Base-by-base conservation (phyloP, 2,888 invertebrate genomes). In the Apotomis betuletana region DNA sequence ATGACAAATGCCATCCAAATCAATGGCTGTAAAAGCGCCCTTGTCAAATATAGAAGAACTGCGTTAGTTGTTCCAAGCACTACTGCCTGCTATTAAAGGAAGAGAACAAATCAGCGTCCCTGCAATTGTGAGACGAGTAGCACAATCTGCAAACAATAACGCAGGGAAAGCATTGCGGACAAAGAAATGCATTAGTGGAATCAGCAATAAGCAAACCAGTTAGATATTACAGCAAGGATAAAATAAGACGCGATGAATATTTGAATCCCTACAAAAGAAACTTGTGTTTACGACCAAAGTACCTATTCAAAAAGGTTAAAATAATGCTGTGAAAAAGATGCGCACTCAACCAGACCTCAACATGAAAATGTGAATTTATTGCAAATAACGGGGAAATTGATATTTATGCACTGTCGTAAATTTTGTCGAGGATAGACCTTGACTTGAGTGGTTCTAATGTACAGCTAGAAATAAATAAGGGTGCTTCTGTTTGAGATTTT, bases 301-400 rank as follows among this genome's bases (percentile, higher is more conserved):
- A 49, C 49, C 49, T 9, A 75, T 73, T 70, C 54, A 72, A 60
- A 57, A 75, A 76, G 62, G 69, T 77, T 77, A 77, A 78, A 75
- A 77, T 74, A 76, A 80, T 79, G 78, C 77, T 78, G 75, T 74
- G 75, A 76, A 73, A 77, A 78, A 57, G 65, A 76, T 77, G 78
- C 79, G 77, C 77, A 72, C 75, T 75, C 77, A 77, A 75, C 71
- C 74, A 74, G 74, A 75, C 75, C 79, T 77, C 79, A 80, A 82
- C 80, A 82, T 82, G 77, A 83, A 84, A 87, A 86, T 86, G 81
- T 83, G 80, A 84, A 86, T 87, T 87, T 87, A 87, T 85, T 81
- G 83, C 82, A 83, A 84, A 84, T 83, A 83, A 82, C 82, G 76
- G 73, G 73, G 77, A 79, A 84, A 87, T 85, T 85, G 84, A 83